Base-by-base conservation (phyloP, 2,888 invertebrate genomes). In the Dynastes hyllus region DNA sequence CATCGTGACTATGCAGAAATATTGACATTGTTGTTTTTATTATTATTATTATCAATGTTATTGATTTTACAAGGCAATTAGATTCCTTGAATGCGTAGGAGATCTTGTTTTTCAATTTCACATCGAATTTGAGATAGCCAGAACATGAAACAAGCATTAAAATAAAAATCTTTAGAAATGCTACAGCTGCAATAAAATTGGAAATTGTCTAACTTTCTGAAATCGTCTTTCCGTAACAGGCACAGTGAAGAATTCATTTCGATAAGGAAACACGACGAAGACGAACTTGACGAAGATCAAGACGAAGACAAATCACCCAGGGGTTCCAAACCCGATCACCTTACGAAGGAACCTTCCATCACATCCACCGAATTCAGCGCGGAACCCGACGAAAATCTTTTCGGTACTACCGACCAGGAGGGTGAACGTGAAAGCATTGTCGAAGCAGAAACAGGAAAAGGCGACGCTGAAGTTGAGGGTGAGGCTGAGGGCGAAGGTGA, bases 401-500 rank as follows among this genome's bases (percentile, higher is more conserved):
- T 37, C 32, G 32, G 32, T 5, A 37, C 5, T 5, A 5, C 50
- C 55, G 53, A 58, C 8, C 66, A 1, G 13, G 32, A 13, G 9
- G 4, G 8, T 0, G 32, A 77, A 63, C 79, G 51, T 27, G 77
- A 77, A 66, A 53, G 11, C 45, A 6, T 8, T 3, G 13, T 37
- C 45, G 67, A 77, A 81, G 76, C 51, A 73, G 63, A 67, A 81
- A 71, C 78, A 22, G 45, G 51, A 55, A 70, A 29, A 37, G 27
- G 2, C 16, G 75, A 78, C 50, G 80, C 63, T 32, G 78, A 78
- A 55, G 80, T 58, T 32, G 78, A 80, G 45, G 55, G 16, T 45
- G 77, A 82, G 73, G 61, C 67, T 51, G 71, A 81, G 73, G 78
- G 77, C 37, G 73, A 82, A 61, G 78, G 63, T 61, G 66, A 81